Percentiles rank a stretch among this genome's conserved stretches.
These are phyloP conservation scores for Aricia agestis DNA, from an alignment of 1,140 invertebrate species.

Conservation along the genomic window DNA sequence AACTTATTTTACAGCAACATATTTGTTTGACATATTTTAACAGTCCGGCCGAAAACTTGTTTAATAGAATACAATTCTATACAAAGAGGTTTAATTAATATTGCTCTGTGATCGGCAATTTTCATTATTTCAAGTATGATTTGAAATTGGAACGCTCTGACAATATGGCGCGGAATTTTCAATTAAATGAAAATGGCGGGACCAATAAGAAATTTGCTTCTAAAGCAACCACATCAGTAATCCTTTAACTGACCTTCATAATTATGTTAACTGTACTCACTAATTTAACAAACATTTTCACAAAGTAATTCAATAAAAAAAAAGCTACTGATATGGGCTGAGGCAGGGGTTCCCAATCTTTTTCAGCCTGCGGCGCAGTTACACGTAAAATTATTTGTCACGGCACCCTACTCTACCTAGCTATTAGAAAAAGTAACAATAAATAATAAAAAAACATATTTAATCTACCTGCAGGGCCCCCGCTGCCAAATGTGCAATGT, in stretches of 20 bases:
- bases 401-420: too few relatives aligned
- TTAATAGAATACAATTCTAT: constrained; percentile 22
- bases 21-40: constrained; percentile 24
- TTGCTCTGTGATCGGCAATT: neutral
- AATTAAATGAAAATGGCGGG: neutral
- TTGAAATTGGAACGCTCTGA: neutral
- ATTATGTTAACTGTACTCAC: neutral
- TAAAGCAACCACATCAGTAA: neutral
- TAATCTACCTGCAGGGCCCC: too few relatives aligned
- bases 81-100: constrained; percentile 15
- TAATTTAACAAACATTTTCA: too few relatives aligned
- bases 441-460: too few relatives aligned
- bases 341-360: too few relatives aligned
- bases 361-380: too few relatives aligned
- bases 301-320: too few relatives aligned
- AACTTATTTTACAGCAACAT: constrained; percentile 24
- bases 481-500: too few relatives aligned
- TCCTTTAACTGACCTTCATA: neutral
- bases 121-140: neutral
- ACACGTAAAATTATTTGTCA: too few relatives aligned
- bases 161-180: neutral
- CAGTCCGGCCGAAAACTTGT: constrained; percentile 18
- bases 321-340: too few relatives aligned
- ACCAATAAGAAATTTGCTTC: neutral
- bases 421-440: too few relatives aligned